Base-by-base conservation (phyloP, 2,888 invertebrate genomes). In the Euphydryas editha region DNA sequence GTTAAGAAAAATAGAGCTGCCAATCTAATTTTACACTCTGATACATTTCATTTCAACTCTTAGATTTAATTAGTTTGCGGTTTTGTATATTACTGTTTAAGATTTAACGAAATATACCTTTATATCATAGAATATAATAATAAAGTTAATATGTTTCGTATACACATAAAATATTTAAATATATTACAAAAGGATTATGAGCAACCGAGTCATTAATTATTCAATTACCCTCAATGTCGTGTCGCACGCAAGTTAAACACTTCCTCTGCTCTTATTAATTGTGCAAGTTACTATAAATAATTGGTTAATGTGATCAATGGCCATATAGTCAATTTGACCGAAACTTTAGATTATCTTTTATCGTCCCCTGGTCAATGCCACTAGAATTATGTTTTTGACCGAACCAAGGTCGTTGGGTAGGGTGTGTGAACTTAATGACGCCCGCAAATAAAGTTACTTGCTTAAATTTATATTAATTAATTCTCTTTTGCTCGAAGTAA, bases 341-440 rank as follows among this genome's bases (percentile, higher is more conserved):
- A 85, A 84, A 81, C 81, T 83, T 59, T 36, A 84, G 80, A 81
- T 77, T 76, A 74, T 76, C 75, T 76, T 67, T 67, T 59, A 79
- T 70, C 78, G 73, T 74, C 75, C 78, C 75, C 81, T 87, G 88
- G 89, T 89, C 87, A 89, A 88, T 83, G 88, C 85, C 88, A 89
- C 74, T 77, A 75, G 75, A 76, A 71, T 78, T 81, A 80, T 80
- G 87, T 82, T 68, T 69, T 86, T 86, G 90, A 90, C 90, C 90
- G 88, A 83, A 72, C 72, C 89, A 90, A 90, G 90, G 90, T 85
- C 88, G 84, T 70, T 84, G 86, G 86, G 86, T 84, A 80, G 82
- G 84, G 84, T 87, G 78, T 77, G 75, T 84, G 85, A 86, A 86
- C 86, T 81, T 79, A 77, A 77, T 36, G 36, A 36, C 81, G 80